A percentile compares a stretch with the other conserved stretches of the same genome.
Conservation (phyloP, 2,888 invertebrate species). For the Pachliopta kotzebuea region DNA sequence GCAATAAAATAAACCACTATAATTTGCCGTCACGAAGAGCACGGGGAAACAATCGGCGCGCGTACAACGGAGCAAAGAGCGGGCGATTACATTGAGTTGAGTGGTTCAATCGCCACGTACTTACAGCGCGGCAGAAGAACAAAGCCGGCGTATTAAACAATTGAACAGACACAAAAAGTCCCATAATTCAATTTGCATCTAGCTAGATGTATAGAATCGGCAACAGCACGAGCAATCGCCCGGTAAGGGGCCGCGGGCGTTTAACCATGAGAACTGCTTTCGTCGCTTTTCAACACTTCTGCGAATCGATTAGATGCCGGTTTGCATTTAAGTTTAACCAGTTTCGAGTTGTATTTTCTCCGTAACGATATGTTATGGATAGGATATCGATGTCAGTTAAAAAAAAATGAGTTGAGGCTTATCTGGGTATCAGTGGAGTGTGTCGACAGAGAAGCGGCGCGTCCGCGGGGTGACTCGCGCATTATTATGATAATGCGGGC, state of each 20-base stretch:
- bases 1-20: conserved; percentile 75
- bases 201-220: conserved; percentile 73
- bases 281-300: conserved; percentile 77
- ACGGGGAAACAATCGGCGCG: conserved; percentile 61
- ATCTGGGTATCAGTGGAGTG: conserved; percentile 37
- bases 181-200: conserved; percentile 80
- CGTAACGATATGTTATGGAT: conserved; percentile 5
- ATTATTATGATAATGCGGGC: conserved; percentile 78
- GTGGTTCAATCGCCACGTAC: conserved; percentile 73
- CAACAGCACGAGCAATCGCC: conserved; percentile 50
- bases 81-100: conserved; percentile 67
- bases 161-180: conserved; percentile 73
- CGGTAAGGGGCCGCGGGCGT: conserved; percentile 62
- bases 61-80: conserved; percentile 47
- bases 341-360: conserved; percentile 17
- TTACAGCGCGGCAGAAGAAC: conserved; percentile 63
- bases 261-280: conserved; percentile 68
- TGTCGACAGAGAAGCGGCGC: conserved; percentile 56
- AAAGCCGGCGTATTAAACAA: conserved; percentile 71
- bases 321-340: conserved; percentile 33
- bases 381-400: conserved; percentile 30
- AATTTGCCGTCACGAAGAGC: conserved; percentile 71
- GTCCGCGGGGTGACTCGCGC: conserved; percentile 69
- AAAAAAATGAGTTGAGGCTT: conserved; percentile 30
- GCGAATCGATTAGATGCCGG: conserved; percentile 64